phyloP scores from a whole-genome alignment of 2,888 invertebrate species.

The Keiferia lycopersicella region DNA sequence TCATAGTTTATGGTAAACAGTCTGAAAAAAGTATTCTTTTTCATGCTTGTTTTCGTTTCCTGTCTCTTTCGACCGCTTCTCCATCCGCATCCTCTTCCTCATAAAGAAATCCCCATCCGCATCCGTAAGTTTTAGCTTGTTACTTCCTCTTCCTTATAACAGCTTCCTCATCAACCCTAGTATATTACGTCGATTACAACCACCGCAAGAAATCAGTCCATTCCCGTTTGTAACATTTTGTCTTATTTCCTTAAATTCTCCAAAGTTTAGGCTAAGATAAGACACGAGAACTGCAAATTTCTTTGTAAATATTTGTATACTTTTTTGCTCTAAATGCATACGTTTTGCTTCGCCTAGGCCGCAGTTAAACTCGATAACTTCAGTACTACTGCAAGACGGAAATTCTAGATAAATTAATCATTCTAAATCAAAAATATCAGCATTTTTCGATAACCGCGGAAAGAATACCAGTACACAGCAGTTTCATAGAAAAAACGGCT shows the following conservation, averaged over 20 bases:
- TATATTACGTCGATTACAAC: too few relatives aligned
- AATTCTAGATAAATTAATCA: background rate
- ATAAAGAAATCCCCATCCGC: too few relatives aligned
- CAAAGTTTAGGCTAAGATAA: slow-evolving; percentile 56
- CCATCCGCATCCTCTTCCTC: too few relatives aligned
- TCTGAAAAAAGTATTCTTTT: too few relatives aligned
- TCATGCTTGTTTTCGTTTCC: too few relatives aligned
- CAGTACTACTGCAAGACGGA: slow-evolving; percentile 2
- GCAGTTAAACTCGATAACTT: slow-evolving; percentile 35
- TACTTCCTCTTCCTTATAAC: too few relatives aligned
- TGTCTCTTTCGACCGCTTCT: too few relatives aligned
- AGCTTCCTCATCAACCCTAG: too few relatives aligned
- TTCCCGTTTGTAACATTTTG: slow-evolving; percentile 38
- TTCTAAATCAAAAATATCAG: background rate
- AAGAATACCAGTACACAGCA: background rate
- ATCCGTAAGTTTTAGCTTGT: too few relatives aligned
- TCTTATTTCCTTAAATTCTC: slow-evolving; percentile 41
- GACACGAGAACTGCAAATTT: slow-evolving; percentile 39
- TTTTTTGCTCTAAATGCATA: slow-evolving; percentile 66
- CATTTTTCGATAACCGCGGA: slow-evolving; percentile 1
- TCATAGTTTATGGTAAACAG: too few relatives aligned
- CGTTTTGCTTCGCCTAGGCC: slow-evolving; percentile 55
- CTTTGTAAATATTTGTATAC: slow-evolving; percentile 66
- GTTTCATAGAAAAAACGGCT: background rate
- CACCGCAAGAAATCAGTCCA: background rate